Evolutionary conservation across 2,888 invertebrate species (phyloP).

Genomic region (Zeuzera pyrina): DNA sequence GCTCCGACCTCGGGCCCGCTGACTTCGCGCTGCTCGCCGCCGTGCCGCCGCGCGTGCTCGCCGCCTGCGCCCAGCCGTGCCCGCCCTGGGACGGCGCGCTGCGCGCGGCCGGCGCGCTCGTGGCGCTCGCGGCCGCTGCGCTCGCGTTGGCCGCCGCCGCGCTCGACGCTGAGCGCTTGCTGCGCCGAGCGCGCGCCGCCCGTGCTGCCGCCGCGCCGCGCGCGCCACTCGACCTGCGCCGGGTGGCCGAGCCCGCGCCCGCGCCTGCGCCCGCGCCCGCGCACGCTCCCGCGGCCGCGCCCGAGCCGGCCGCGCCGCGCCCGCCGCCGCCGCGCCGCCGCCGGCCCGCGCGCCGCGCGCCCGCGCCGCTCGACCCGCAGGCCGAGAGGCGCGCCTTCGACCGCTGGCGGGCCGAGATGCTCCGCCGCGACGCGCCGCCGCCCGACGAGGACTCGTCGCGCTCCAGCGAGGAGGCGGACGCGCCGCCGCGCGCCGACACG

Average conservation of each 20-base stretch:
- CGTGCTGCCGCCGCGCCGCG: constrained; percentile 19
- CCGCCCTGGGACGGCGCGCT: constrained; percentile 71
- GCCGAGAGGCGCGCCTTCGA: constrained; percentile 51
- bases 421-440: constrained; percentile 21
- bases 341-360: constrained; percentile 24
- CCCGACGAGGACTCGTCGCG: constrained; percentile 30
- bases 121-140: constrained; percentile 34
- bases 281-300: constrained; percentile 12
- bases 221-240: constrained; percentile 28
- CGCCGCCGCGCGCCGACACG: constrained; percentile 8
- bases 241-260: constrained; percentile 14
- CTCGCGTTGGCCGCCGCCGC: constrained; percentile 38
- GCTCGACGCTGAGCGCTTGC: constrained; percentile 26
- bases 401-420: constrained; percentile 45
- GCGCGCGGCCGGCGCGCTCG: constrained; percentile 56
- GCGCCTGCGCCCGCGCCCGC: constrained; percentile 15
- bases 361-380: constrained; percentile 28
- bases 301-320: constrained; percentile 12
- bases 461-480: constrained; percentile 36
- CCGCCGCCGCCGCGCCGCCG: constrained; percentile 3
- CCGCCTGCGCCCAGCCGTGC: constrained; percentile 40
- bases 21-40: constrained; percentile 28
- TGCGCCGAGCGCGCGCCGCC: constrained; percentile 22
- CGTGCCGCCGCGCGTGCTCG: constrained; percentile 32
- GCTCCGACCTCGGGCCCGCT: constrained; percentile 25